Percentiles rank a stretch among this genome's conserved stretches.
phyloP scores from a whole-genome alignment of 2,797 vertebrate species.

The Bucorvus abyssinicus region DNA sequence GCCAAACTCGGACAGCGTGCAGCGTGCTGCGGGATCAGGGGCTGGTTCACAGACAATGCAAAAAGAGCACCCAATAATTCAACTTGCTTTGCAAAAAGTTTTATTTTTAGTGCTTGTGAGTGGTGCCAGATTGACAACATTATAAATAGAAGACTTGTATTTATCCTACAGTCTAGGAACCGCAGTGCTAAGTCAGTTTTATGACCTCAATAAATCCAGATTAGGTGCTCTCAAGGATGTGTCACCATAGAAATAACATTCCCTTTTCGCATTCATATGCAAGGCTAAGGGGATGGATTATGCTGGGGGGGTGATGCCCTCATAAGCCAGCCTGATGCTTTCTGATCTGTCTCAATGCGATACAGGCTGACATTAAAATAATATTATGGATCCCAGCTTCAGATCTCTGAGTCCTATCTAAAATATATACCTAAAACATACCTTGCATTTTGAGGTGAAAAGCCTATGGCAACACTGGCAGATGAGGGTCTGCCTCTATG shows the following conservation, averaged over 20 bases:
- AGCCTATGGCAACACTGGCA: rapidly evolving
- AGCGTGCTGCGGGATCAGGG: background rate
- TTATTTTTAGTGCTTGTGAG: slow-evolving; percentile 34
- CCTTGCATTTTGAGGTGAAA: background rate
- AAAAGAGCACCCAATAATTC: background rate
- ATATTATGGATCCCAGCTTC: background rate
- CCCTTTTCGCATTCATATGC: background rate
- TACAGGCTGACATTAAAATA: background rate
- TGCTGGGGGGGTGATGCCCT: background rate
- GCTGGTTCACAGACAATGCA: background rate
- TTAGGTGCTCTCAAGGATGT: slow-evolving; percentile 30
- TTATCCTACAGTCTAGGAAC: slow-evolving; percentile 25
- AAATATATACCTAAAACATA: background rate
- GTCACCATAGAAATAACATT: background rate
- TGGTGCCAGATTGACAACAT: background rate
- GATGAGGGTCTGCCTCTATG: background rate
- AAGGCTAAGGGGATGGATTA: background rate
- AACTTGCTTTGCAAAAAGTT: background rate
- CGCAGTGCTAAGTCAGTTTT: background rate
- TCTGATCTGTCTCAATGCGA: background rate
- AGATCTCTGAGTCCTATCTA: background rate
- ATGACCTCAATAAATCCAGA: slow-evolving; percentile 56
- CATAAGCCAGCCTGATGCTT: background rate
- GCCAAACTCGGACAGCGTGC: rapidly evolving
- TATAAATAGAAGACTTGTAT: slow-evolving; percentile 60